Percentiles rank a stretch among this genome's conserved stretches.
These are phyloP conservation scores for Ceriagrion tenellum DNA, from an alignment of 2,888 invertebrate genomes.

Conservation along the genomic window DNA sequence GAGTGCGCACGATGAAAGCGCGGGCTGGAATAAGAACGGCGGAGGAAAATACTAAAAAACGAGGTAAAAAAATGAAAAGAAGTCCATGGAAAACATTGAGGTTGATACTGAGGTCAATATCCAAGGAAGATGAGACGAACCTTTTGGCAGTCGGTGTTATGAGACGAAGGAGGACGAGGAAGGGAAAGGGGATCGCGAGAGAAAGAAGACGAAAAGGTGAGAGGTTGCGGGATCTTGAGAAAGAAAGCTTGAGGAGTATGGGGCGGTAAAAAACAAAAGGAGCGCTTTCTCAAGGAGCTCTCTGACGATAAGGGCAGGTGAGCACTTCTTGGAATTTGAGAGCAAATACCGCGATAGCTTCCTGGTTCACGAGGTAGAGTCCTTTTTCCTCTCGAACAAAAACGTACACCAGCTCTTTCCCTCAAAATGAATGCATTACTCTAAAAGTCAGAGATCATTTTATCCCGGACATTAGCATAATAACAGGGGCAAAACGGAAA, in stretches of 20 bases:
- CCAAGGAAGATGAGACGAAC: conserved; percentile 3
- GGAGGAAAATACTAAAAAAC: background rate
- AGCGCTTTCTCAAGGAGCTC: background rate
- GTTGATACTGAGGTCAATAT: background rate
- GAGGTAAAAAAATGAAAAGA: background rate
- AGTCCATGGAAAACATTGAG: background rate
- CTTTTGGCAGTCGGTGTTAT: background rate
- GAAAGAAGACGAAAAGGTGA: conserved; percentile 4
- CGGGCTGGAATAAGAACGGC: background rate
- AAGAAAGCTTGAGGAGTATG: background rate
- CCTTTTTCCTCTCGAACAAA: background rate
- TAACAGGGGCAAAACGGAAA: too few relatives aligned
- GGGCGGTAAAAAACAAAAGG: background rate
- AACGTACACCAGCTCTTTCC: too few relatives aligned
- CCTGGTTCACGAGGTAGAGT: background rate
- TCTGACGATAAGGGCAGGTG: background rate
- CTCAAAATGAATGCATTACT: too few relatives aligned
- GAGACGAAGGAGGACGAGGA: background rate
- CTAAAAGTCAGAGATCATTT: too few relatives aligned
- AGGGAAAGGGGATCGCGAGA: background rate
- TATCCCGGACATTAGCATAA: too few relatives aligned
- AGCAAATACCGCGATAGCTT: background rate
- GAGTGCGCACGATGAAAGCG: background rate
- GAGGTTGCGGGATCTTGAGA: background rate
- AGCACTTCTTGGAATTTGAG: background rate